These are phyloP conservation scores for Mechanitis messenoides DNA, from an alignment of 2,888 invertebrate species.

Conservation along the genomic window DNA sequence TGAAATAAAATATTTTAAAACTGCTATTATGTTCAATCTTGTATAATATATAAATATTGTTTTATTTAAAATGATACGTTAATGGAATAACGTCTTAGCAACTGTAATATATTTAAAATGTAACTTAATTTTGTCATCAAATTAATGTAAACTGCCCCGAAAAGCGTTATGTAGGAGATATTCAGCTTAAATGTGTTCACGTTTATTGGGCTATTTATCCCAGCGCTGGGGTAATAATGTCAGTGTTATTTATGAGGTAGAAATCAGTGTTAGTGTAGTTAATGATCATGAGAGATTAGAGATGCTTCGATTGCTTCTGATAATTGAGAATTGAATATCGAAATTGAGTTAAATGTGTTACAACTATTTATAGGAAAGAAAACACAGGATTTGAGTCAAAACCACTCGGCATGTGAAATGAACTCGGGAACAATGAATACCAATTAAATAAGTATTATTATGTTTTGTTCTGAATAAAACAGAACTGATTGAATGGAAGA, in stretches of 20 bases:
- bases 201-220: slow-evolving; percentile 11
- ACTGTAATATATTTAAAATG: too few species aligned
- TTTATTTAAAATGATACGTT: too few species aligned
- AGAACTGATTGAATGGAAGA: too few species aligned
- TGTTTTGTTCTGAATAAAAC: too few species aligned
- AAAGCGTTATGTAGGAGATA: slow-evolving; percentile 5
- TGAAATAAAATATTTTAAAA: slow-evolving; percentile 11
- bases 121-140: background rate
- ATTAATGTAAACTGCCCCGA: slow-evolving; percentile 3
- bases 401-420: too few species aligned
- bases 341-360: background rate
- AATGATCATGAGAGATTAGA: background rate
- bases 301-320: background rate
- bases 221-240: slow-evolving; percentile 9
- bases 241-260: slow-evolving; percentile 3
- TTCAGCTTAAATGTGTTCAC: slow-evolving; percentile 3
- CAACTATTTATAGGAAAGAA: too few species aligned
- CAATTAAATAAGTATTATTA: too few species aligned
- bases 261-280: background rate
- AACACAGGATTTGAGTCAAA: too few species aligned
- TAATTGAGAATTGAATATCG: background rate
- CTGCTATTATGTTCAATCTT: background rate
- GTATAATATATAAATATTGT: background rate
- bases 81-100: too few species aligned
- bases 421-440: too few species aligned